These are phyloP conservation scores for Drosophila siamana DNA, from an alignment of 2,888 invertebrate genomes.

Conservation along the genomic window DNA sequence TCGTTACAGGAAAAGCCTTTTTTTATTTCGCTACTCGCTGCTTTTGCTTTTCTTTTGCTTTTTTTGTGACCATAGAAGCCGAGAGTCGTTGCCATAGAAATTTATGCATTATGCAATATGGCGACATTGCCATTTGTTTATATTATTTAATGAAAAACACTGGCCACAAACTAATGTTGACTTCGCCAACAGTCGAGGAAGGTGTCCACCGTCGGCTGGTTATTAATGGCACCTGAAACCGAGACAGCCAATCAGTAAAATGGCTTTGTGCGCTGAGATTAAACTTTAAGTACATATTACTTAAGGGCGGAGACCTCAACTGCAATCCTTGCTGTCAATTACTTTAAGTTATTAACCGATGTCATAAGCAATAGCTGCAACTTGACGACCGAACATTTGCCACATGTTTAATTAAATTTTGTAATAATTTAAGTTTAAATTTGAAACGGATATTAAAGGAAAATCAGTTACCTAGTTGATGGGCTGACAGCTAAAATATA, in stretches of 20 bases:
- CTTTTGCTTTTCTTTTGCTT: conserved; percentile 17
- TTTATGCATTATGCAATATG: conserved; percentile 70
- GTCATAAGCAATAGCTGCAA: no score
- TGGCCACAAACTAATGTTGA: conserved; percentile 18
- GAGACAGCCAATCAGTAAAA: background rate
- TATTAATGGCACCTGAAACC: conserved; percentile 10
- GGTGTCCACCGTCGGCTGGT: conserved; percentile 4
- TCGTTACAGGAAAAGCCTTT: conserved; percentile 72
- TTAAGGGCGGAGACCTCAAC: background rate
- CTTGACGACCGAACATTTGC: no score
- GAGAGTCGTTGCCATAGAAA: conserved; percentile 30
- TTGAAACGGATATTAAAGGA: no score
- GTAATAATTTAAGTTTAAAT: no score
- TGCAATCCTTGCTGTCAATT: background rate
- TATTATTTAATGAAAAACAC: conserved; percentile 21
- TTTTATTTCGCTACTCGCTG: conserved; percentile 23
- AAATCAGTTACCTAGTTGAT: no score
- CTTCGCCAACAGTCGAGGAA: conserved; percentile 6
- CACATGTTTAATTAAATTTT: no score
- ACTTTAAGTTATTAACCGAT: background rate
- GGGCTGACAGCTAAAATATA: no score
- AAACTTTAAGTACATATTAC: background rate
- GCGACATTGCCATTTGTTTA: conserved; percentile 46
- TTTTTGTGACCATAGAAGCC: conserved; percentile 17
- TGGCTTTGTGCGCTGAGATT: background rate